Base-by-base conservation (phyloP, 2,113 vertebrate species). In the Microcebus tavaratra region DNA sequence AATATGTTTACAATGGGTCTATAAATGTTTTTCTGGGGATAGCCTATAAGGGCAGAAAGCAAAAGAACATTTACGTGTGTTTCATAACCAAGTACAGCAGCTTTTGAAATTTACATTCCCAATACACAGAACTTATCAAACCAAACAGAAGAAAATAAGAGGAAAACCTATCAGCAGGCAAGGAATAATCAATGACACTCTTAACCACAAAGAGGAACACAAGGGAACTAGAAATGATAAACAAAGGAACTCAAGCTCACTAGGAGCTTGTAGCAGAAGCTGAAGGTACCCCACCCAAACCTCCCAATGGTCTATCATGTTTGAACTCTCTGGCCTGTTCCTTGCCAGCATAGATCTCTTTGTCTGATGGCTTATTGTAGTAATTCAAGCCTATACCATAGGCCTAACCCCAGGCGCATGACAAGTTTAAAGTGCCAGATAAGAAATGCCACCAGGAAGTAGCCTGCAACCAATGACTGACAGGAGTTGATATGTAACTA, bases 101-200 rank as follows among this genome's bases (percentile, higher is more conserved):
- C 21, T 90, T 97, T 87, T 80, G 83, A 82, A 89, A 70, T 91
- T 80, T 80, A 48, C 21, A 57, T 88, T 83, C 7, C 31, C 76
- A 81, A 76, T 84, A 48, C 2, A 31, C 7, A 57, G 80, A 65
- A 65, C 6, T 92, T 86, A 75, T 53, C n/a, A 90, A 93, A 85
- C 2, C 42, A 90, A 70, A 68, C 14, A 55, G 18, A 85, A n/a
- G 55, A 79, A 87, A 90, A 21, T 29, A 83, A 75, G 36, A 93
- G 50, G 34, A 20, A 67, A 48, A 14, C 21, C 36, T 86, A 36
- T 17, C 57, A 95, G 10, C 6, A 34, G 75, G 39, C 73, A 76
- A 63, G 63, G 53, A 80, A 61, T 55, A 59, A 36, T 63, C 39
- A 50, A 12, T 48, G 70, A 83, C 34, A 63, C 14, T 39, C 70